These are phyloP conservation scores for Crotalus helleri DNA, from an alignment of 2,113 vertebrate genomes.

Conservation along the genomic window DNA sequence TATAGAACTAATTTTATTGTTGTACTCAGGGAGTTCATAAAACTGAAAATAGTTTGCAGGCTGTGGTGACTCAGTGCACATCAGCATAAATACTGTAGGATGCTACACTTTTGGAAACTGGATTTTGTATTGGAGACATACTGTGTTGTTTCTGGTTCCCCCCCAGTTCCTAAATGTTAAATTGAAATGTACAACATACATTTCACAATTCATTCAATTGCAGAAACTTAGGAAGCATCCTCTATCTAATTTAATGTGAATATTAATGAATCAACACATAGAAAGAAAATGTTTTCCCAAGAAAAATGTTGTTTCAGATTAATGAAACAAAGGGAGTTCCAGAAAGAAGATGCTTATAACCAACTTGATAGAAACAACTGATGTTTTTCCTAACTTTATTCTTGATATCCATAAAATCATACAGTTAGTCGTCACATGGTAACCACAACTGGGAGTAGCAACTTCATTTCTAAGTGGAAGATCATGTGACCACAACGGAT, in stretches of 20 bases:
- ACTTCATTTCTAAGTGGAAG: background rate
- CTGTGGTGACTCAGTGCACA: background rate
- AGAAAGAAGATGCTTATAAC: background rate
- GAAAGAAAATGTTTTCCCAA: background rate
- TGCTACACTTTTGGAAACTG: background rate
- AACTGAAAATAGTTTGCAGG: slow-evolving; percentile 13
- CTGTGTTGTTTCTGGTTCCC: background rate
- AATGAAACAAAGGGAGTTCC: background rate
- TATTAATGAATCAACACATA: background rate
- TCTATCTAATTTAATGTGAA: background rate
- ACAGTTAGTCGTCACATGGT: background rate
- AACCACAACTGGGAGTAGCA: background rate
- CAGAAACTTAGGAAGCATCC: background rate
- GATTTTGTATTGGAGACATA: background rate
- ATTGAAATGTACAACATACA: background rate
- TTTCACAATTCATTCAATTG: background rate
- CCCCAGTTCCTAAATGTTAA: background rate
- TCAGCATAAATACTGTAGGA: background rate
- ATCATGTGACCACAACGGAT: background rate
- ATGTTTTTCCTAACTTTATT: background rate
- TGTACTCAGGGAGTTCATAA: background rate
- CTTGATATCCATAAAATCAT: background rate
- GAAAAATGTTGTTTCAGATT: background rate
- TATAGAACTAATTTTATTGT: background rate
- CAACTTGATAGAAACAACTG: background rate